Base-by-base conservation (phyloP, 2,113 vertebrate species). In the Damaliscus lunatus region DNA sequence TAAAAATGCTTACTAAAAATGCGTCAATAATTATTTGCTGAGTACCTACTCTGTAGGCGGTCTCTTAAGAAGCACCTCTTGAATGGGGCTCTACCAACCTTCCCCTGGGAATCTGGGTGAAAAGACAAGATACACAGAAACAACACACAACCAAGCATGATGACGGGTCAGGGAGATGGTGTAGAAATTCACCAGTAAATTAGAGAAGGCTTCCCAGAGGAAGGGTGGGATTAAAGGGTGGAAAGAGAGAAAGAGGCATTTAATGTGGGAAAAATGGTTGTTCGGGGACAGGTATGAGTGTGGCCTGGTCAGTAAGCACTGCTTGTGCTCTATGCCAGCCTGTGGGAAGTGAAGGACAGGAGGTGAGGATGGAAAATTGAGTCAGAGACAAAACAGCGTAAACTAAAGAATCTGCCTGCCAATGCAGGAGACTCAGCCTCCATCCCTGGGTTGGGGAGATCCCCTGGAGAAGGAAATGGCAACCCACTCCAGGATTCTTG, bases 261-360 rank as follows among this genome's bases (percentile, higher is more conserved):
- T 43, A 7, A 23, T 3, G 4, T 52, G 55, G 7, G 27, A 23
- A 9, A 43, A 43, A 80, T 15, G 53, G 27, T 5, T 15, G 33
- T 10, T 31, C 4, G 10, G 48, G 55, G 55, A 55, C 52, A 52
- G 23, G 3, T 16, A 3, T 17, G 31, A 84, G 31, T 10, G 7
- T n/a, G 52, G 27, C 11, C 81, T 53, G 1, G 19, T 29, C 46
- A 27, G 31, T 48, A 90, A 31, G 21, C 10, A 23, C 0, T 11
- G 46, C 36, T n/a, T 6, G 0, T 10, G 16, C 88, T 25, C 1
- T 52, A 14, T 36, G 36, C 62, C 36, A 78, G 1, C 59, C 9
- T 6, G 31, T 4, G 2, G 3, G 10, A 62, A 77, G 81, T 19
- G n/a, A 33, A 80, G 15, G 17, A 2, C 0, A 1, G n/a, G 80